Base-by-base conservation (phyloP, 1,140 invertebrate genomes). In the Holotrichia oblita region DNA sequence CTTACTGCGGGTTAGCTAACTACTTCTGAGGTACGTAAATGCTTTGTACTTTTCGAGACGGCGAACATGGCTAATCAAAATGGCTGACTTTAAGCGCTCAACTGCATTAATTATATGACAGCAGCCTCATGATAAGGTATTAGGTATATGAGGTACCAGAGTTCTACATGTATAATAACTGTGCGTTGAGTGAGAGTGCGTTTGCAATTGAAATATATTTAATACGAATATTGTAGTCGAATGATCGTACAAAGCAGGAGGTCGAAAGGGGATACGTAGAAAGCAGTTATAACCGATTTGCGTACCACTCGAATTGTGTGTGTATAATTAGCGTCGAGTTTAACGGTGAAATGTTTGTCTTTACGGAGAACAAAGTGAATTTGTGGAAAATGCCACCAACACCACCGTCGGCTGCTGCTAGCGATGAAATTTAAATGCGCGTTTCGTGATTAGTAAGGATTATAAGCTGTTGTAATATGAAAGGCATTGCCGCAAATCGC, bases 1-100 rank as follows among this genome's bases (percentile, higher is more conserved):
- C 61, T 69, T 69, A 34, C 61, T 69, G 27, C 61, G 61, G 61
- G 61, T 69, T 69, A 69, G 61, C 61, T 69, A 69, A 69, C 61
- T 22, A 69, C 14, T 69, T 22, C 61, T 69, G 61, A 69, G 61
- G 61, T 69, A 69, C 61, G 61, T 22, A 69, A 69, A 69, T 34
- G 61, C 61, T 69, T 69, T 69, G 61, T 69, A 69, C 61, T 69
- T 69, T 69, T 69, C 61, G 61, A 69, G 61, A 69, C 61, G 61
- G 61, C 14, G 61, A 69, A 27, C 61, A 14, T 10, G 61, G 61
- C 61, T 69, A 69, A 69, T 69, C 61, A 69, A 69, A 69, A 69
- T 69, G 61, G 61, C 61, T 69, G 61, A 69, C 61, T 69, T 69
- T 69, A 34, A 69, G 24, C 61, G 61, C 61, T 69, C 61, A 69